phyloP scores from a whole-genome alignment of 2,797 vertebrate genomes.

The Acanthurus tractus region DNA sequence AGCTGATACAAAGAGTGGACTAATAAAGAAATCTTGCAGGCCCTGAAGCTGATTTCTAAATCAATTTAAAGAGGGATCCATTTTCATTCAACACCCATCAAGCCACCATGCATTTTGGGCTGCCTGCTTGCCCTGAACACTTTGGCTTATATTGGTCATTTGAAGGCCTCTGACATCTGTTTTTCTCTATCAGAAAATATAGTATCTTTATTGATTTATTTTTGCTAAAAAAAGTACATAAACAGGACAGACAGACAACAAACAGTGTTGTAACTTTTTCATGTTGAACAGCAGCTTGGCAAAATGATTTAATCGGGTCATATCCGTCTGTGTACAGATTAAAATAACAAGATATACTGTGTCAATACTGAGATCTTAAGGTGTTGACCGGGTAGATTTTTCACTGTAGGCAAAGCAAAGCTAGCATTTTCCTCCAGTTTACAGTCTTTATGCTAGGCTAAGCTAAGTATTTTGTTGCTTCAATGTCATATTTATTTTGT shows the following conservation, averaged over 20 bases:
- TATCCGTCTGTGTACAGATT: background rate
- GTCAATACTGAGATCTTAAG: background rate
- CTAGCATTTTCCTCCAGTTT: no score
- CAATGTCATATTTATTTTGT: no score
- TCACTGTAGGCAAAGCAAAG: no score
- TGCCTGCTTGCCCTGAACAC: background rate
- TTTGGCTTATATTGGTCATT: background rate
- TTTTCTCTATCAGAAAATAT: background rate
- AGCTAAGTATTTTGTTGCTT: no score
- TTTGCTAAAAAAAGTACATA: background rate
- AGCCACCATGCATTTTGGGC: no score
- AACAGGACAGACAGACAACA: background rate
- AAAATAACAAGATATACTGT: background rate
- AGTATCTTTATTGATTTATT: no score
- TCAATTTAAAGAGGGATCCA: background rate
- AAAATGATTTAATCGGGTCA: no score
- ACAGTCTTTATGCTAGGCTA: no score
- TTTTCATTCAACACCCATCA: background rate
- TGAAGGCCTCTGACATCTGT: background rate
- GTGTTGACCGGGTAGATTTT: background rate
- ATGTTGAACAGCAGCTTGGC: background rate
- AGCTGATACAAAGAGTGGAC: background rate
- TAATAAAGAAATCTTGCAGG: constrained; percentile 18
- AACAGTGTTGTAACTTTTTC: no score
- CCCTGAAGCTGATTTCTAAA: constrained; percentile 25